Base-by-base conservation (phyloP, 2,797 vertebrate genomes). In the Leuciscus waleckii region DNA sequence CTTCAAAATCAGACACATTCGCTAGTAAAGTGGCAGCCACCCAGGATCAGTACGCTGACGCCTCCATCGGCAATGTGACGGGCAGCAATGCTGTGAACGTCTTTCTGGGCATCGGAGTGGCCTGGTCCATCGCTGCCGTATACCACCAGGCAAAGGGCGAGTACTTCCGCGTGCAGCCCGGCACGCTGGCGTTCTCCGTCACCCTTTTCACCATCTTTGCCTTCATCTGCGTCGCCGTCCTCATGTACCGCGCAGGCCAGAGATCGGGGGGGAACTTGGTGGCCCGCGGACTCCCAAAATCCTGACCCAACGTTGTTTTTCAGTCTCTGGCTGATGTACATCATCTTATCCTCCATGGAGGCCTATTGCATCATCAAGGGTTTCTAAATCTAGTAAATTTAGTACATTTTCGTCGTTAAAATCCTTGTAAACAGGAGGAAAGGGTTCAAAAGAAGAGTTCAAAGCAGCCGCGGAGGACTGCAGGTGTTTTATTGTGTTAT, bases 151-250 rank as follows among this genome's bases (percentile, higher is more conserved):
- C 94, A 1, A 91, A 96, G 0, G 97, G 96, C 74, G 89, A 95
- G 79, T 78, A 93, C 77, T 99, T 99, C 92, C 91, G 56, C 81
- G 98, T 99, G 69, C 93, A 97, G 21, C 97, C 98, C 0, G 98
- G 98, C 87, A 99, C 97, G 0, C 93, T 99, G 89, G 98, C 98
- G 87, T 99, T 99, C 95, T 99, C 98, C 0, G 97, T 99, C 94
- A 99, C 98, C 2, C 96, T 99, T 93, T 99, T 98, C 95, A 99
- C 97, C 92, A 97, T 99, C 91, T 99, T 99, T 88, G 98, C 98
- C 93, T 98, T 99, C 90, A 94, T 99, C 91, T 97, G 96, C 87
- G 95, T 99, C 82, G 97, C 94, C 0, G 98, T 99, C 87, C 97
- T 99, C 85, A 93, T 99, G 88, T 99, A 98, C 90, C 96, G 98